Conservation (phyloP, 2,797 vertebrate genomes). For the Rhincodon typus region DNA sequence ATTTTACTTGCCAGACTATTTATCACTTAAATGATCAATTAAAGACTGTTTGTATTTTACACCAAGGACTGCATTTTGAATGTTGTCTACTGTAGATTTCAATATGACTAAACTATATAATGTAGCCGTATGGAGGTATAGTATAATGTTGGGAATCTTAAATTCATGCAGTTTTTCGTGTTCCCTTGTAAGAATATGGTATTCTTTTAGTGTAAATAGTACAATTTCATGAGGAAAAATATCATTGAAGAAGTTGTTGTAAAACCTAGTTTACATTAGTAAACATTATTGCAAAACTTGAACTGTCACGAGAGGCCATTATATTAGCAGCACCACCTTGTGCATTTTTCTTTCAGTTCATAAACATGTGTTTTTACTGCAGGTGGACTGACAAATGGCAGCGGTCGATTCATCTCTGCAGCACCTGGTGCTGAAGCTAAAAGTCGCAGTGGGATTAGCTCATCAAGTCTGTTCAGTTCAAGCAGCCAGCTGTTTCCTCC, state of each 20-base stretch:
- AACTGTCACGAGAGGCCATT: too few relatives aligned
- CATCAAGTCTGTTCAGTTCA: conserved; percentile 94
- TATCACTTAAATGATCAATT: background rate
- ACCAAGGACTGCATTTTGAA: background rate
- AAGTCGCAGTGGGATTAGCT: conserved; percentile 77
- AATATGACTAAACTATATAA: background rate
- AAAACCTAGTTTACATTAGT: too few relatives aligned
- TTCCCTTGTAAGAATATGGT: background rate
- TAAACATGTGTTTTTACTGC: conserved; percentile 50
- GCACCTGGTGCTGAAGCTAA: conserved; percentile 94
- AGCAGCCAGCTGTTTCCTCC: conserved; percentile 94
- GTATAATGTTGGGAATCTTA: background rate
- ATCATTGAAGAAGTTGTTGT: background rate
- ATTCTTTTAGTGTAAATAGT: background rate
- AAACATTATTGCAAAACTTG: background rate
- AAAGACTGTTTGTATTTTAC: background rate
- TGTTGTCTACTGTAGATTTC: background rate
- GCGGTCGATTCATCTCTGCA: conserved; percentile 93
- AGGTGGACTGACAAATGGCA: conserved; percentile 95
- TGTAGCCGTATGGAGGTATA: background rate
- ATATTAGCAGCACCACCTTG: background rate
- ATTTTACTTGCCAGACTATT: background rate
- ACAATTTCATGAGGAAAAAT: background rate
- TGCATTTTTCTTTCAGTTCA: background rate
- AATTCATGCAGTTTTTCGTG: background rate